Conservation (phyloP, 2,797 vertebrate genomes). For the Eurystomus glaucurus region DNA sequence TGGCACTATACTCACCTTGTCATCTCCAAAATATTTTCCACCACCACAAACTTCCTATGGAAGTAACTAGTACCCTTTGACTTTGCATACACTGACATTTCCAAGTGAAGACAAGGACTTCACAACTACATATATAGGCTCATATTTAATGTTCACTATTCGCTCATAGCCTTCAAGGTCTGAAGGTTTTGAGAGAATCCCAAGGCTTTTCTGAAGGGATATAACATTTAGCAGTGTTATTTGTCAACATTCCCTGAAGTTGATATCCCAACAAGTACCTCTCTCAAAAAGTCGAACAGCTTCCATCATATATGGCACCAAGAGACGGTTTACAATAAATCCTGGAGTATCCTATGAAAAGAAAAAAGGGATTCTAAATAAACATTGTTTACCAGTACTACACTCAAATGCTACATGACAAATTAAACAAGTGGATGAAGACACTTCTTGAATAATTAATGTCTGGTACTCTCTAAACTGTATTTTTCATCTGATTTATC, state of each 20-base stretch:
- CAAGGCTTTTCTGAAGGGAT: background rate
- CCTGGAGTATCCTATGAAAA: conserved; percentile 92
- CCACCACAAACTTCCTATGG: background rate
- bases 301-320: conserved; percentile 94
- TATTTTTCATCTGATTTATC: background rate
- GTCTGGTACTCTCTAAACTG: background rate
- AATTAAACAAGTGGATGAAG: background rate
- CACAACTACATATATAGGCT: background rate
- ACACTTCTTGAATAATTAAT: background rate
- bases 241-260: background rate
- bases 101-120: background rate
- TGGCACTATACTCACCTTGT: background rate
- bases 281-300: conserved; percentile 91
- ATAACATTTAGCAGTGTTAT: background rate
- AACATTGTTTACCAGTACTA: background rate
- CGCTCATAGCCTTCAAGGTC: background rate
- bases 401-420: background rate
- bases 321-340: conserved; percentile 95
- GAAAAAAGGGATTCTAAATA: background rate
- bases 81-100: background rate
- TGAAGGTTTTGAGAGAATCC: background rate
- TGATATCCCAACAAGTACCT: conserved; percentile 82
- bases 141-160: background rate
- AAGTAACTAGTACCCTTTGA: background rate
- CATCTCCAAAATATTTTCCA: background rate